Evolutionary conservation across 1,140 invertebrate genomes (phyloP), one percentile per base, ranked within the genome.

Genomic region (Metopolophium dirhodum): DNA sequence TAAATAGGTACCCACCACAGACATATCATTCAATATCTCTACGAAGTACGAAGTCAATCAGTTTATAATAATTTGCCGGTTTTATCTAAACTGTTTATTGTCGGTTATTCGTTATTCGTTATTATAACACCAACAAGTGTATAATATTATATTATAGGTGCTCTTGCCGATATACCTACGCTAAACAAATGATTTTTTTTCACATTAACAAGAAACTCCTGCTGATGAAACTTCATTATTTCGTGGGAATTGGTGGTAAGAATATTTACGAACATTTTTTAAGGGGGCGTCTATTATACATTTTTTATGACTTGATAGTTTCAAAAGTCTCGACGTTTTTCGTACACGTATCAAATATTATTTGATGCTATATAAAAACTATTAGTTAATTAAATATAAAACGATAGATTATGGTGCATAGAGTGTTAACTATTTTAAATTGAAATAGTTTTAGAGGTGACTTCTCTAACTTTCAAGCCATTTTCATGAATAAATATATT

Each of bases 141-240:
- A 41, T 45, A 51, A 51, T 51, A 51, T 18, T 18, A 51, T 51
- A 3, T 6, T 51, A 51, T 51, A 51, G 49, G 22, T 85, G 22
- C 22, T 37, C 11, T 26, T 9, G 26, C 14, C 20, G 41, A 86
- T 41, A 30, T 86, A 41, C 23, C 9, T 35, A 37, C 35, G 9
- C 82, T 23, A 82, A 37, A 85, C 2, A 41, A 37, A 85, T 87
- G 85, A 9, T 45, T 87, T 49, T 30, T 18, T 87, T 49, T 45
- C 26, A 87, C 26, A 45, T 87, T 14, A n/a, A 87, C 45, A n/a
- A 20, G 30, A n/a, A 87, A 49, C 85, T 87, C 1, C 85, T 87
- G 41, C 9, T 87, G 85, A 87, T 87, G 26, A 87, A 87, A 87
- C 49, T 87, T 26, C 41, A 87, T n/a, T 87, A 87, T 41, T 87